Evolutionary conservation across 2,888 invertebrate genomes (phyloP), one percentile per base, ranked within the genome.

Genomic region (Carabus problematicus): DNA sequence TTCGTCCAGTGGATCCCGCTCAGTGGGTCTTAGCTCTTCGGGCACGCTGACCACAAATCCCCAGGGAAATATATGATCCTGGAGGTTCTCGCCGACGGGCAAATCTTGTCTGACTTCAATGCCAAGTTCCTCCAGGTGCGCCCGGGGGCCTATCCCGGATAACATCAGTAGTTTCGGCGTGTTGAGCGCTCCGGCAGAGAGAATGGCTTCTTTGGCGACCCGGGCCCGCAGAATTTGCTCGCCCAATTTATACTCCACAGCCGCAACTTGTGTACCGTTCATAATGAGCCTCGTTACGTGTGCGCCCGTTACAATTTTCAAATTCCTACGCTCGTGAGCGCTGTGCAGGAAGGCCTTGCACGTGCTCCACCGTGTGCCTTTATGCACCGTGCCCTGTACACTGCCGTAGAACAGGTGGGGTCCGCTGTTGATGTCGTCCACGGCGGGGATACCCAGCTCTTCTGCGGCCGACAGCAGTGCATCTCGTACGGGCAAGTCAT

Each of bases 141-240:
- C 75, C 39, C 73, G 75, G 0, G 82, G 84, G 3, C 83, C 83
- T 1, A 86, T 78, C 1, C 88, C 88, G 6, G 87, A 87, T 43
- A 88, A 75, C 85, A 87, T 84, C 16, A 89, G 78, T 11, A 89
- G 75, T 74, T 89, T 87, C 0, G 88, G 86, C 16, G 87, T 84
- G 76, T 89, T 89, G 73, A 90, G 85, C 2, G 89, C 83, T 1
- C 90, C 89, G 1, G 85, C 87, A n/a, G 86, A 82, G 19, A 89
- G 75, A 68, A 89, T 86, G 0, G 89, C 81, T 72, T 86, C 87
- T 72, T 84, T 85, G 45, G 82, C 80, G 1, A 85, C 86, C 16
- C 75, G 74, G 4, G 82, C 79, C 0, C 72, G 73, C 29, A 75
- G 61, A 9, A 72, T 70, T 45, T 74, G 72, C 7, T 76, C 73